Evolutionary conservation across 2,888 invertebrate genomes (phyloP).

Genomic region (Dicyrtomina minuta): DNA sequence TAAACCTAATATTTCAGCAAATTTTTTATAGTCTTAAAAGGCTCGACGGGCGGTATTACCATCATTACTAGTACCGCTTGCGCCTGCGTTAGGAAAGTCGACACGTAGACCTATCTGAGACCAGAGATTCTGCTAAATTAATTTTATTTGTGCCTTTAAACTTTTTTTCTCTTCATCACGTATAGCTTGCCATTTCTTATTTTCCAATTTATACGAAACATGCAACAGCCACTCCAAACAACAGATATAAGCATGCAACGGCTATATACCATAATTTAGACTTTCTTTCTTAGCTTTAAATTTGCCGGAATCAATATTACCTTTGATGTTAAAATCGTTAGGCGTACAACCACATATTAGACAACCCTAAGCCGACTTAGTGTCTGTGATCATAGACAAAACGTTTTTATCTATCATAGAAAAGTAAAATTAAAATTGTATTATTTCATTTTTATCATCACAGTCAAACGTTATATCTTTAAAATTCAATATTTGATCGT

Average conservation of each 20-base stretch:
- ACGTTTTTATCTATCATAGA: slow-evolving; percentile 39
- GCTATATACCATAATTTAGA: slow-evolving; percentile 18
- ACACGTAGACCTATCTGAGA: slow-evolving; percentile 21
- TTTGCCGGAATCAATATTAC: neutral
- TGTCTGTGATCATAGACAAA: slow-evolving; percentile 9
- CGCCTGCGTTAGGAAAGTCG: slow-evolving; percentile 25
- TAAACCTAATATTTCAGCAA: slow-evolving; percentile 26
- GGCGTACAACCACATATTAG: slow-evolving; percentile 30
- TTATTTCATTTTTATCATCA: too few species aligned
- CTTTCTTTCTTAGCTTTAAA: slow-evolving; percentile 7
- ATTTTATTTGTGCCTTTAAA: neutral
- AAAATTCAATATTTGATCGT: too few species aligned
- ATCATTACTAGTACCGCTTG: slow-evolving; percentile 35
- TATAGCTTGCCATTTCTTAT: slow-evolving; percentile 9
- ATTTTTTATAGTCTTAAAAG: slow-evolving; percentile 10
- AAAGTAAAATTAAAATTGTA: slow-evolving; percentile 4
- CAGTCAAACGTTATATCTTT: too few species aligned
- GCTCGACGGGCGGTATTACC: slow-evolving; percentile 37
- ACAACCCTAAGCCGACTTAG: slow-evolving; percentile 17
- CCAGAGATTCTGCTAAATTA: slow-evolving; percentile 16
- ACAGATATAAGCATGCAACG: slow-evolving; percentile 26
- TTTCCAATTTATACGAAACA: slow-evolving; percentile 16
- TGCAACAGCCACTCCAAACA: slow-evolving; percentile 30
- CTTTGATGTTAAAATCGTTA: slow-evolving; percentile 14
- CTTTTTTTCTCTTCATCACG: slow-evolving; percentile 2